Percentiles rank a stretch among this genome's conserved stretches.
Conservation (phyloP, 2,888 invertebrate species). For the Leptopilina myrica region DNA sequence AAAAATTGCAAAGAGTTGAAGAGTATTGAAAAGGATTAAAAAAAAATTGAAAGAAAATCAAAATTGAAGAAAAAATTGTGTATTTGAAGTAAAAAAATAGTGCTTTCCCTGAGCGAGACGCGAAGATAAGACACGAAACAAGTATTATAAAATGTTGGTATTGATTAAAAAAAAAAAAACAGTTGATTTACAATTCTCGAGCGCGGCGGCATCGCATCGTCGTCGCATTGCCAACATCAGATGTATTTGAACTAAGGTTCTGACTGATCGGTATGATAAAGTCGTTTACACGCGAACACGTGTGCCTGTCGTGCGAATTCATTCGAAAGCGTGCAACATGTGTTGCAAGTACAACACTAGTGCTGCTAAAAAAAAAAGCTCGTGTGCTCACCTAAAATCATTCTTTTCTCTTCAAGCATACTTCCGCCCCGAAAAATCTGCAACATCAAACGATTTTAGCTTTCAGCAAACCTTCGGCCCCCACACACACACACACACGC, state of each 20-base stretch:
- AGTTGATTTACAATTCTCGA: slow-evolving; percentile 24
- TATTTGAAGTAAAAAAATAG: background rate
- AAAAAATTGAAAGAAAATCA: no score
- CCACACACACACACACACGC: no score
- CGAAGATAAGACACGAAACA: background rate
- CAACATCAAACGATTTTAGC: slow-evolving; percentile 34
- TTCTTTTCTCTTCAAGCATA: slow-evolving; percentile 36
- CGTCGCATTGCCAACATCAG: slow-evolving; percentile 12
- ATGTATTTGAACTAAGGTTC: slow-evolving; percentile 29
- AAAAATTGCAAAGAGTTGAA: no score
- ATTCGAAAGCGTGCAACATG: slow-evolving; percentile 37
- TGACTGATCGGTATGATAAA: slow-evolving; percentile 36
- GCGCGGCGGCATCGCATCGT: background rate
- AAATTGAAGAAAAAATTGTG: background rate
- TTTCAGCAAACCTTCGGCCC: background rate
- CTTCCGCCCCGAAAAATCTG: slow-evolving; percentile 34
- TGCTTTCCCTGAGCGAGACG: no score
- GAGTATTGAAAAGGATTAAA: no score
- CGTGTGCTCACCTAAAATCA: slow-evolving; percentile 18
- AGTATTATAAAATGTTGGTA: background rate
- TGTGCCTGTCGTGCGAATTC: slow-evolving; percentile 37
- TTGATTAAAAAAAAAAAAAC: no score
- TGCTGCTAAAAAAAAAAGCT: slow-evolving; percentile 24
- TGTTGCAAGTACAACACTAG: slow-evolving; percentile 17
- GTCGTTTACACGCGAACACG: slow-evolving; percentile 40